Evolutionary conservation across 2,888 invertebrate genomes (phyloP).

Genomic region (Fabriciana adippe): DNA sequence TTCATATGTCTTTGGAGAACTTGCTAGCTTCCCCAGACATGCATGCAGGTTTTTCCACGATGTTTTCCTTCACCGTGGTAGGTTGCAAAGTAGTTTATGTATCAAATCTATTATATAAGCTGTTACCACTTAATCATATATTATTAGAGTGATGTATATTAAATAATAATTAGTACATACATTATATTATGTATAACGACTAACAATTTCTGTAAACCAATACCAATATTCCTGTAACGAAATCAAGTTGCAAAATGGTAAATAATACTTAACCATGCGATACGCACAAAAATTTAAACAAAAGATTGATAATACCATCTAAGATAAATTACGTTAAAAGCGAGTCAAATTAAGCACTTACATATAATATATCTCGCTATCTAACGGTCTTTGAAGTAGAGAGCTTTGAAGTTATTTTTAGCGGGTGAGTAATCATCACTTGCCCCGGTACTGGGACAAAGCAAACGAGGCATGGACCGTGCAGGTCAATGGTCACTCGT

Average conservation of each 20-base stretch:
- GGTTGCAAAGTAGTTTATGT: no score
- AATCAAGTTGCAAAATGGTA: not conserved
- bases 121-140: no score
- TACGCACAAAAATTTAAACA: not conserved
- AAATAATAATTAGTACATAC: no score
- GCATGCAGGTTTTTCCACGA: no score
- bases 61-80: no score
- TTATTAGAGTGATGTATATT: no score
- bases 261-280: not conserved
- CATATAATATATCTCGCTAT: slow-evolving; percentile 11
- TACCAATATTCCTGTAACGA: not conserved
- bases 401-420: slow-evolving; percentile 37
- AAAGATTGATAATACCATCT: not conserved
- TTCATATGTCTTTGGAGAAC: no score
- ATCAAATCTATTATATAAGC: no score
- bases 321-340: slow-evolving; percentile 17
- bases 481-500: slow-evolving; percentile 52
- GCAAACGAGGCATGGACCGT: slow-evolving; percentile 40
- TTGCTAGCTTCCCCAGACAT: no score
- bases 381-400: slow-evolving; percentile 28
- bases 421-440: slow-evolving; percentile 33
- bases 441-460: slow-evolving; percentile 35
- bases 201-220: no score
- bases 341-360: slow-evolving; percentile 14
- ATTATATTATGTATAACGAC: no score